Base-by-base conservation (phyloP, 2,888 invertebrate species). In the Ophioninae sp. region DNA sequence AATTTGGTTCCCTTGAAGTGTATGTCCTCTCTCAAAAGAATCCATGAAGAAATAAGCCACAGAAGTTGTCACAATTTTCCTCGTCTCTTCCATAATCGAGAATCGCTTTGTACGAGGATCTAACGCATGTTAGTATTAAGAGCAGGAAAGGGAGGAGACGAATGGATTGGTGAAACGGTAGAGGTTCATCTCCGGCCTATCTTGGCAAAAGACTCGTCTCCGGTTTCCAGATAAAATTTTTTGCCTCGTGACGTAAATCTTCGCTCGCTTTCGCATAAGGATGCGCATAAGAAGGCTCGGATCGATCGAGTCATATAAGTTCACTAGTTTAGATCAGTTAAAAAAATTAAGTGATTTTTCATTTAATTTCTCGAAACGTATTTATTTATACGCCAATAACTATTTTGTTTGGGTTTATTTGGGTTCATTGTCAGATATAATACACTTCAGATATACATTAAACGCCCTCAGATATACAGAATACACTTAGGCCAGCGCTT, bases 191-290 rank as follows among this genome's bases (percentile, higher is more conserved):
- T 84, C 81, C 84, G 84, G 78, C 44, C 65, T 79, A 84, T 84
- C 84, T 84, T 84, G 84, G 81, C 81, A 81, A 72, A 30, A 44
- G 65, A 75, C 81, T 84, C 84, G 81, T 84, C 75, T 81, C 81
- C 81, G 81, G 74, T 79, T 75, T 71, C 71, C 71, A 79, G 71
- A 75, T 77, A 79, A 73, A 39, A 44, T 73, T 84, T 73, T 67
- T 81, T 77, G 30, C 67, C 30, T 71, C 67, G 30, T 20, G 61
- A 59, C 65, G 61, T 75, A 79, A 84, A 78, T 71, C 67, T 58
- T 58, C 41, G 22, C 51, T 61, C 20, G 30, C 56, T 58, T 22
- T 74, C 75, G 63, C 74, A 56, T 68, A n/a, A n/a, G n/a, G n/a
- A n/a, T n/a, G n/a, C n/a, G n/a, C n/a, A n/a, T n/a, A n/a, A n/a